phyloP scores from a whole-genome alignment of 2,888 invertebrate species.

The Cynaeus angustus region DNA sequence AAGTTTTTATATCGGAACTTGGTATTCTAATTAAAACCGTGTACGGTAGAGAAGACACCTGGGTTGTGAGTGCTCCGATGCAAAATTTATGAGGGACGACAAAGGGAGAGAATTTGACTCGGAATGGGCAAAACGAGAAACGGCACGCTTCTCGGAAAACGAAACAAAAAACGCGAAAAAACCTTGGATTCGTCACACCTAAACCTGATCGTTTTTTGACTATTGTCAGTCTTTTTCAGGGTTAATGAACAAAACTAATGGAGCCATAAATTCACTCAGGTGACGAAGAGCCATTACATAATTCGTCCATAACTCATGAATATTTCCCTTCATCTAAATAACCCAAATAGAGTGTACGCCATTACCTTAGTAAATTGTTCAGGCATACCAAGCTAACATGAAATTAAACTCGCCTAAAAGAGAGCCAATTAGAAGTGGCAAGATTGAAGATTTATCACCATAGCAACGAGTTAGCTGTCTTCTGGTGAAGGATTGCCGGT shows the following conservation, averaged over 20 bases:
- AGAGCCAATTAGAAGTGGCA: constrained; percentile 72
- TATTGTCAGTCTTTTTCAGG: too few relatives aligned
- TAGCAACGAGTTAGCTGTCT: constrained; percentile 71
- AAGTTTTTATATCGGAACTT: constrained; percentile 33
- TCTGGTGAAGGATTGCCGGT: constrained; percentile 71
- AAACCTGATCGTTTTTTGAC: too few relatives aligned
- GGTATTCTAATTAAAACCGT: constrained; percentile 27
- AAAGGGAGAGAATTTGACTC: constrained; percentile 15
- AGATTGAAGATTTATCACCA: constrained; percentile 72
- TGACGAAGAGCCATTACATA: constrained; percentile 22
- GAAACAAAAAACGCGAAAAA: not conserved
- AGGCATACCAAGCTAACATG: constrained; percentile 64
- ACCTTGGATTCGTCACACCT: not conserved
- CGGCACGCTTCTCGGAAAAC: not conserved
- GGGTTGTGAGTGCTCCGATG: constrained; percentile 12
- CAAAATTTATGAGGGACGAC: constrained; percentile 12
- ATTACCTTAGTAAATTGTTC: constrained; percentile 63
- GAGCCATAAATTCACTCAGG: constrained; percentile 10
- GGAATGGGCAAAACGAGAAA: not conserved
- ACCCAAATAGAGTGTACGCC: constrained; percentile 53
- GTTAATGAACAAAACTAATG: constrained; percentile 21
- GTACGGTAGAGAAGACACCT: constrained; percentile 26
- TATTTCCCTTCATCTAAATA: constrained; percentile 45
- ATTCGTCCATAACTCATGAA: constrained; percentile 28
- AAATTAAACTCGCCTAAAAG: constrained; percentile 70